Evolutionary conservation across 2,888 invertebrate species (phyloP), one percentile per base, ranked within the genome.

Genomic region (Hirtodrosophila trivittata): DNA sequence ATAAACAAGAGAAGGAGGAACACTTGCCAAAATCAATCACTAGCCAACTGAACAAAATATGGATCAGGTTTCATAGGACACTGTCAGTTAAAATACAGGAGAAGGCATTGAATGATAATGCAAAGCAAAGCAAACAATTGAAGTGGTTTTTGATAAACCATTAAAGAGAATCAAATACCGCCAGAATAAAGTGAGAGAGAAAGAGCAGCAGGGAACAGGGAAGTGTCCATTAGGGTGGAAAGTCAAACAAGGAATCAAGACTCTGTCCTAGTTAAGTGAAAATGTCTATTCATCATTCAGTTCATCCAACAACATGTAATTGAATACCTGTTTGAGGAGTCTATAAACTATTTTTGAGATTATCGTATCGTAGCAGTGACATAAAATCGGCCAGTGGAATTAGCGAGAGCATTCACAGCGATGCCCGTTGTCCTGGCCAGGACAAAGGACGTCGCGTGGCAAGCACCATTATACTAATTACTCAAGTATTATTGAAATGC

Each of bases 71-170:
- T 67, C 82, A 50, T 25, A 50, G 1, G 8, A 42, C 43, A 41
- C 30, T 42, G 46, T 6, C 30, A 18, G 4, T 8, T 12, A 38
- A 30, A 25, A 26, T 33, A 33, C 46, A 14, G 14, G 47, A 13
- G 4, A 32, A 33, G 33, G 41, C 60, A 32, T 63, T 72, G 57
- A 68, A 78, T 76, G 59, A 55, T 59, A 80, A 66, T 59, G 58
- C 37, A 59, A 60, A 73, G 59, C 62, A 63, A 50, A 45, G 54
- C 54, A 88, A 87, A 88, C 86, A 87, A 76, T 81, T 81, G 83
- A 87, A 89, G 89, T 89, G 88, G 74, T 73, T 83, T 86, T 87
- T 87, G 87, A 87, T 87, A 84, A 87, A 86, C 88, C 87, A 89
- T 87, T 87, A 87, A 88, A 89, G 73, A 55, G 70, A 86, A 77